Base-by-base conservation (phyloP, 2,888 invertebrate species). In the Frankliniella intonsa region DNA sequence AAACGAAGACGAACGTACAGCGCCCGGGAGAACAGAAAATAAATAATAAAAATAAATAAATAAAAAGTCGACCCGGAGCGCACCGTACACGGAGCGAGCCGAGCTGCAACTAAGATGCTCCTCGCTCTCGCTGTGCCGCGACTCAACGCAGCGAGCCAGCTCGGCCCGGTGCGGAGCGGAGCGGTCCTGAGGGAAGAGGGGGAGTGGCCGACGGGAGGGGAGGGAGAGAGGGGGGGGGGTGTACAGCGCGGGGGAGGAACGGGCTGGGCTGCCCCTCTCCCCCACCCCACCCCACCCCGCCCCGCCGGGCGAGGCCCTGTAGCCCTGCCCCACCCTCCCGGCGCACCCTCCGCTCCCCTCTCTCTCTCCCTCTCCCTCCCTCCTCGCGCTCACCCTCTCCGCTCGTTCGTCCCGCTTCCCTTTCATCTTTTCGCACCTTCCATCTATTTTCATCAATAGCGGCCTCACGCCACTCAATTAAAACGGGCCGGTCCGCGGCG, bases 101-200 rank as follows among this genome's bases (percentile, higher is more conserved):
- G 69, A 76, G 69, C 69, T 76, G 12, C 69, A 76, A 76, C 69
- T 76, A 76, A 76, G 25, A 10, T 38, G 17, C 62, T 62, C 14
- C 62, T 17, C 62, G 38, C 38, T 5, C 55, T 55, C 38, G 38
- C 38, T 38, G 38, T 38, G 62, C 14, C 62, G 62, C 62, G 62
- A 62, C 62, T 17, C 62, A 62, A 12, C 69, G 69, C 69, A 69
- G 11, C 83, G 88, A 89, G 38, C 62, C 62, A 62, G 62, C 62
- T 14, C 62, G 5, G 62, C 62, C 69, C 69, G 25, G 25, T 12
- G 10, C 25, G 25, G 69, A 10, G 10, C 25, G 25, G 69, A 10
- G 22, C 69, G 69, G 69, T 76, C 69, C 69, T 76, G 69, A 25
- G 69, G 69, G 69, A 76, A 76, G 69, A 12, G 25, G 62, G 62